phyloP scores from a whole-genome alignment of 2,888 invertebrate genomes.

The Tanypteryx hageni region DNA sequence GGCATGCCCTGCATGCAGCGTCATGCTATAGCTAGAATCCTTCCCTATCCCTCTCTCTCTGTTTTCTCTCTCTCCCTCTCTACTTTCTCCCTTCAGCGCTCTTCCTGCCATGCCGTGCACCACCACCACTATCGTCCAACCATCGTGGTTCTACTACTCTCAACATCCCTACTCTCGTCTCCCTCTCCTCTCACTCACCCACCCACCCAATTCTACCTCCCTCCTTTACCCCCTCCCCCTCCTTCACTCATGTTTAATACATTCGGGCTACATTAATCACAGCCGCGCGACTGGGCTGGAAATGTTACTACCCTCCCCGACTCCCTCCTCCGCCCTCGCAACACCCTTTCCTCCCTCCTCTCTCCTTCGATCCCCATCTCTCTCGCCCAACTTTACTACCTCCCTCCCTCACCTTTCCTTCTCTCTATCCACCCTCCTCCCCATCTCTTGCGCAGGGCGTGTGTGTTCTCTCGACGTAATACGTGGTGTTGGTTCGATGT shows the following conservation, averaged over 20 bases:
- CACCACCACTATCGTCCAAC: neutral
- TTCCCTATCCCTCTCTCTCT: slow-evolving; percentile 66
- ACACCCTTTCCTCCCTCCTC: neutral
- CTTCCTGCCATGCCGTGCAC: neutral
- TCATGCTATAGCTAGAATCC: slow-evolving; percentile 68
- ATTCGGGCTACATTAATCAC: slow-evolving; percentile 63
- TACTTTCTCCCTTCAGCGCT: slow-evolving; percentile 34
- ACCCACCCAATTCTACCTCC: neutral
- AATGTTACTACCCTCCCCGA: slow-evolving; percentile 53
- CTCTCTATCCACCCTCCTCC: neutral
- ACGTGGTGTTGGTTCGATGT: slow-evolving; percentile 36
- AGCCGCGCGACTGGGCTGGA: slow-evolving; percentile 62
- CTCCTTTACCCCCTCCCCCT: neutral
- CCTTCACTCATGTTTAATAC: slow-evolving; percentile 64
- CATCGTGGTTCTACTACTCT: neutral
- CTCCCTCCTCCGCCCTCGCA: neutral
- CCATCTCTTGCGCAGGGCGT: neutral
- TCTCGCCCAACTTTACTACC: neutral
- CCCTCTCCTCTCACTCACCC: neutral
- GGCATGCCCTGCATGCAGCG: neutral
- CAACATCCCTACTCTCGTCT: neutral
- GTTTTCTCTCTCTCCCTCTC: slow-evolving; percentile 26
- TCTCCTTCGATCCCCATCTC: neutral
- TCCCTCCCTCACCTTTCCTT: neutral
- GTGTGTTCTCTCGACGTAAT: slow-evolving; percentile 42